A percentile compares a stretch with the other conserved stretches of the same genome.
Evolutionary conservation across 2,888 invertebrate genomes (phyloP).

Genomic region (Eristalinus aeneus): DNA sequence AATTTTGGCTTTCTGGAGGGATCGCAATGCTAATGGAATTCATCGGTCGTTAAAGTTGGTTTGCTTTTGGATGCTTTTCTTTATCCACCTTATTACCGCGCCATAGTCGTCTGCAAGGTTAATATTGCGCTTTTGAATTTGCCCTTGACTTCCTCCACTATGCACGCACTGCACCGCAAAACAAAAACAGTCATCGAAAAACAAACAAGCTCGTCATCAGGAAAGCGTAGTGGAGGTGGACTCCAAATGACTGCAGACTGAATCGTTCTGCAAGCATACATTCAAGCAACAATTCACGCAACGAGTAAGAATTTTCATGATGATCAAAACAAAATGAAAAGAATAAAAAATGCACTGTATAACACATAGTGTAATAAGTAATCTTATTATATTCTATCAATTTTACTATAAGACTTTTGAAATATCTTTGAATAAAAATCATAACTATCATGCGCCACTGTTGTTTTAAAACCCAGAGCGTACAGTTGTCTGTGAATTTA

Average conservation of each 20-base stretch:
- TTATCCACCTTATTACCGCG: slow-evolving; percentile 40
- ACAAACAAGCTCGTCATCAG: slow-evolving; percentile 34
- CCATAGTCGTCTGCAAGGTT: slow-evolving; percentile 5
- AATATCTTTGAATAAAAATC: no score
- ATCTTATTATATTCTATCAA: no score
- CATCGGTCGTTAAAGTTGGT: slow-evolving; percentile 59
- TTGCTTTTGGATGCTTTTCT: slow-evolving; percentile 52
- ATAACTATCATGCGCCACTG: not conserved
- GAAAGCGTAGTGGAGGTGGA: slow-evolving; percentile 28
- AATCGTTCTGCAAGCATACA: slow-evolving; percentile 46
- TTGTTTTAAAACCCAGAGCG: slow-evolving; percentile 46
- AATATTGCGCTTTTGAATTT: slow-evolving; percentile 63
- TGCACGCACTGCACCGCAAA: slow-evolving; percentile 49
- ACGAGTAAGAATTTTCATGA: slow-evolving; percentile 11
- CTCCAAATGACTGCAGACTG: slow-evolving; percentile 32
- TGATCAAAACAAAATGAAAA: slow-evolving; percentile 61
- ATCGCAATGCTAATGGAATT: slow-evolving; percentile 62
- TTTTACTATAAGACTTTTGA: no score
- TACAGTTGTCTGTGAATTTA: no score
- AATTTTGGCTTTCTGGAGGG: slow-evolving; percentile 52
- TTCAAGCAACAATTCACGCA: slow-evolving; percentile 40
- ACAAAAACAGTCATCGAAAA: slow-evolving; percentile 15
- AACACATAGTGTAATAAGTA: no score
- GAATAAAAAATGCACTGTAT: slow-evolving; percentile 9
- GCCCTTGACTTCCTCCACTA: slow-evolving; percentile 52